Evolutionary conservation across 2,113 vertebrate genomes (phyloP), one percentile per base, ranked within the genome.

Genomic region (Pipa parva): DNA sequence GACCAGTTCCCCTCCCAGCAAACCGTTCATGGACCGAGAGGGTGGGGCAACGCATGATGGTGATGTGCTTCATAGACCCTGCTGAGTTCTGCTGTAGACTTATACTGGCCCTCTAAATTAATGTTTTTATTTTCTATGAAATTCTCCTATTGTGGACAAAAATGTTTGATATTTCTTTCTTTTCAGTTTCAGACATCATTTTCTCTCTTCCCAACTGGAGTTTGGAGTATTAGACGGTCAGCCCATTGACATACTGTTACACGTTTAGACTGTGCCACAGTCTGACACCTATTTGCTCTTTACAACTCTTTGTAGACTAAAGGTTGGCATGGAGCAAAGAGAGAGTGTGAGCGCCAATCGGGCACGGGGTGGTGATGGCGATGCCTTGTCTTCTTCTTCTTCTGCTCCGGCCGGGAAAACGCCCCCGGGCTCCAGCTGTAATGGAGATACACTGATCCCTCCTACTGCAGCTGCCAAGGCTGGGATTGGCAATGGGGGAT

Each of bases 311-410:
- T 58, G 78, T 52, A 74, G 11, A 13, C 58, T 78, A 75, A 55
- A 78, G 83, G 88, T 77, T 76, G 79, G 81, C 83, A 97, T 98
- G 97, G 95, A 98, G 87, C 89, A 92, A 83, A 93, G 97, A 83
- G 97, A 98, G 79, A 79, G 83, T 54, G 84, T 88, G 77, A 83
- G 86, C 85, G 87, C 86, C 84, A 85, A 87, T 76, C 87, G 93
- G 84, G 90, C 92, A 79, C 93, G 93, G 74, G 93, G 89, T 72
- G 83, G 83, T 0, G 95, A 95, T 80, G 82, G 88, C 31, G 92
- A 93, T 73, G 91, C 90, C 78, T 76, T 89, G 76, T 77, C 83
- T 10, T 75, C 83, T 0, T 63, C 74, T 57, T 69, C 80, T 62
- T 85, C 87, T 0, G 61, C 82, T 31, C 66, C 77, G 0, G 59